A percentile compares a stretch with the other conserved stretches of the same genome.
phyloP scores from a whole-genome alignment of 2,888 invertebrate genomes.

The Lordiphosa fenestrarum region DNA sequence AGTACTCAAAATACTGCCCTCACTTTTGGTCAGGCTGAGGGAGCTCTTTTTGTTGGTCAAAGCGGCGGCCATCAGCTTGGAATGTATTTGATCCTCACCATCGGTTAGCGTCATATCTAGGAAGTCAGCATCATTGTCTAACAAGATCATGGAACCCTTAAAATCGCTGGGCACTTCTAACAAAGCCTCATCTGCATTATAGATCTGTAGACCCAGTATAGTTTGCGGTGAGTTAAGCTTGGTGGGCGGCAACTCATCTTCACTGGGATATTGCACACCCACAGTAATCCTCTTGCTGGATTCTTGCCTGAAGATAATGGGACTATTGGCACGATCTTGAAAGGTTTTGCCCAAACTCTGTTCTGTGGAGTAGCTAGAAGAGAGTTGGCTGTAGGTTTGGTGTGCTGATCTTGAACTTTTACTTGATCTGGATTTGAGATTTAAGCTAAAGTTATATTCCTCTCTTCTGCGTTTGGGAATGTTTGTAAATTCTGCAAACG shows the following conservation, averaged over 20 bases:
- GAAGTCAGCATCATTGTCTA: slow-evolving; percentile 30
- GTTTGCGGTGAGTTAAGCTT: background rate
- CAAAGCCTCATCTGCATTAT: slow-evolving; percentile 23
- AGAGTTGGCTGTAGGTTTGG: too few relatives aligned
- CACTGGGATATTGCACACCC: slow-evolving; percentile 47
- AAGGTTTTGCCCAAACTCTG: slow-evolving; percentile 21
- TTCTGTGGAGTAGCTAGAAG: background rate
- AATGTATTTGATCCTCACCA: slow-evolving; percentile 29
- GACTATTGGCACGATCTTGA: slow-evolving; percentile 55
- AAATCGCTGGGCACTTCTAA: slow-evolving; percentile 9
- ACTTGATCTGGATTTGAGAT: too few relatives aligned
- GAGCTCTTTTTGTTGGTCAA: slow-evolving; percentile 8
- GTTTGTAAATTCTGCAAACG: too few relatives aligned
- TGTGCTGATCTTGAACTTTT: too few relatives aligned
- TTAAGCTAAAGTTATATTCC: too few relatives aligned
- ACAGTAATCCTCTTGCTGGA: slow-evolving; percentile 26
- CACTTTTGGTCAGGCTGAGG: slow-evolving; percentile 11
- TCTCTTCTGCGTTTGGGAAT: too few relatives aligned
- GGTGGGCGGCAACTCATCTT: slow-evolving; percentile 20
- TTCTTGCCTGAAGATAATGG: slow-evolving; percentile 38
- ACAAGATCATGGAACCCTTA: slow-evolving; percentile 17
- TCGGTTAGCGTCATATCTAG: slow-evolving; percentile 27
- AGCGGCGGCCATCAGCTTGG: slow-evolving; percentile 28
- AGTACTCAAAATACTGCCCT: slow-evolving; percentile 5
- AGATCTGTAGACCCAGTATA: slow-evolving; percentile 9